phyloP scores from a whole-genome alignment of 2,797 vertebrate genomes.

The Lacerta viridis region DNA sequence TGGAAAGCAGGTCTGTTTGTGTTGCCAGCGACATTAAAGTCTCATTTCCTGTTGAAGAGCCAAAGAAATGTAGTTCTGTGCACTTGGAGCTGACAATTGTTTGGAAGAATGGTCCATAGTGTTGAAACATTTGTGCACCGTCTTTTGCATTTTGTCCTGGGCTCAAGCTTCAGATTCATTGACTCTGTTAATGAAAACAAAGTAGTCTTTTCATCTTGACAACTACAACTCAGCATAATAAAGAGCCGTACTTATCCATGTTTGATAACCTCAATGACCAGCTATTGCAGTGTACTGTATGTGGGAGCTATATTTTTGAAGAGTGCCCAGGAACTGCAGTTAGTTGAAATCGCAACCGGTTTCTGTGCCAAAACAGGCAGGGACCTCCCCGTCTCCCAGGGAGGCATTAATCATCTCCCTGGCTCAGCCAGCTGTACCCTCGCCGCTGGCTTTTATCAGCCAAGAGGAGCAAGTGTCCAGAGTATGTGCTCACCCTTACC shows the following conservation, averaged over 20 bases:
- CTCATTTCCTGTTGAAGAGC: constrained; percentile 76
- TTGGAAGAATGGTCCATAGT: constrained; percentile 55
- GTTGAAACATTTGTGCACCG: constrained; percentile 35
- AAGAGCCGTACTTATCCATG: not conserved
- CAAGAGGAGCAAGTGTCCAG: no score
- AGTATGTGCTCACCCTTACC: no score
- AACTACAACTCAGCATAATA: not conserved
- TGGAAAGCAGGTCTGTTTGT: constrained; percentile 75
- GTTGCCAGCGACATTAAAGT: constrained; percentile 68
- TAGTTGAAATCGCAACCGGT: no score
- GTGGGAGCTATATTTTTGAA: no score
- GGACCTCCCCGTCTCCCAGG: no score
- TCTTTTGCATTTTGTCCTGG: constrained; percentile 37
- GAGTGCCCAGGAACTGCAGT: no score
- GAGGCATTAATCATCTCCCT: no score
- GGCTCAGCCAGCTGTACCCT: no score
- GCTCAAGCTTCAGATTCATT: constrained; percentile 20
- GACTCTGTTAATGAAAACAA: not conserved
- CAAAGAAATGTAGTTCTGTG: constrained; percentile 71
- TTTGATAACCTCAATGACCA: no score
- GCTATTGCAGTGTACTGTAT: not conserved
- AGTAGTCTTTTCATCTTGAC: not conserved
- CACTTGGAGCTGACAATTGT: constrained; percentile 63
- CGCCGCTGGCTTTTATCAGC: no score
- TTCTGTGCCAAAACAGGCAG: no score